Percentiles rank a stretch among this genome's conserved stretches.
phyloP scores from a whole-genome alignment of 2,113 vertebrate species.

The Phasianus colchicus region DNA sequence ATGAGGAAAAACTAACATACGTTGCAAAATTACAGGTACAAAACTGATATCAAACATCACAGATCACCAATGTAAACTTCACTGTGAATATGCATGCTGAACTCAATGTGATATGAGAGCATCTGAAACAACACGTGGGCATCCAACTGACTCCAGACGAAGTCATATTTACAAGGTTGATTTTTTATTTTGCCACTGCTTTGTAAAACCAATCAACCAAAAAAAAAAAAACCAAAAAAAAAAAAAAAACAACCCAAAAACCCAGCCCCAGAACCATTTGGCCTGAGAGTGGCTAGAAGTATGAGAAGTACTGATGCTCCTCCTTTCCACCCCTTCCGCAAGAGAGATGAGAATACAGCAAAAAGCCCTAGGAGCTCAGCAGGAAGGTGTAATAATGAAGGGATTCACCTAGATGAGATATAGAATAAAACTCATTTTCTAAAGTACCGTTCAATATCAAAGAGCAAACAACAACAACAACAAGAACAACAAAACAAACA shows the following conservation, averaged over 20 bases:
- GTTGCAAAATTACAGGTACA: neutral
- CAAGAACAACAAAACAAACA: too few species aligned
- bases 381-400: neutral
- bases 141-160: neutral
- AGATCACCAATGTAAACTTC: neutral
- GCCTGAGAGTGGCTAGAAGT: neutral
- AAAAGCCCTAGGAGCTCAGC: neutral
- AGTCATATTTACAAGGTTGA: neutral
- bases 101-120: neutral
- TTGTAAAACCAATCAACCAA: too few species aligned
- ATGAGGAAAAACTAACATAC: neutral
- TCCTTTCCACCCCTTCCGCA: neutral
- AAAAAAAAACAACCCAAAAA: too few species aligned
- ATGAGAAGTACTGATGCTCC: neutral
- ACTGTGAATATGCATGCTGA: neutral
- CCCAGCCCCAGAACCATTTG: too few species aligned
- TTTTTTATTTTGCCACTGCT: accelerated
- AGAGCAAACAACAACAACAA: neutral
- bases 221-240: too few species aligned
- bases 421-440: neutral
- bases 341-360: neutral
- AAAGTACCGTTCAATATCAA: neutral
- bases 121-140: neutral
- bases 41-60: neutral
- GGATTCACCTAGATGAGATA: accelerated